Evolutionary conservation across 2,888 invertebrate species (phyloP), one percentile per base, ranked within the genome.

Genomic region (Erebia epiphron): DNA sequence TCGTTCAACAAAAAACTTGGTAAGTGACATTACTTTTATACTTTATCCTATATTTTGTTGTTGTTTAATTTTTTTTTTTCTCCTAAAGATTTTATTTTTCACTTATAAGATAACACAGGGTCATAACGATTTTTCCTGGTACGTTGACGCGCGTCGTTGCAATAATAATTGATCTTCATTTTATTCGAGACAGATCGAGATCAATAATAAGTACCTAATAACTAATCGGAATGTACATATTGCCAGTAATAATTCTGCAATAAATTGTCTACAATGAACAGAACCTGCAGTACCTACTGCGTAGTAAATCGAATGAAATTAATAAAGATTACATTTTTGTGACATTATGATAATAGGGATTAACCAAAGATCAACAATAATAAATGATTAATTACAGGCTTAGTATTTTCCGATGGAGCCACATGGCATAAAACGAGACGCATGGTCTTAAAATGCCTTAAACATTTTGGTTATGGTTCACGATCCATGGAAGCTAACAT

Each of bases 1-100:
- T 94, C 96, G 0, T 95, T 96, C 77, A 96, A 96, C 5, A 94
- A 95, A 83, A 93, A 95, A 82, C 87, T 95, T 69, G 97, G 97
- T 96, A 82, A 86, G 89, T 83, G 26, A n/a, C 14, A 35, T 60
- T 9, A 58, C 52, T 35, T 61, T 60, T 16, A 26, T 57, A 57
- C 18, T 52, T 16, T 7, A 5, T 5, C 4, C n/a, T 50, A 13
- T 50, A 50, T 50, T 50, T 50, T 50, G 1, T 54, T 54, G 50
- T n/a, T 16, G 16, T 54, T 16, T 54, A n/a, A 9, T n/a, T 52
- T 52, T n/a, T 1, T 16, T 8, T 16, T 52, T 8, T 52, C 16
- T 16, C 16, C 52, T 10, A 43, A 10, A 43, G 43, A 13, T 26
- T 1, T 21, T 57, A 13, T 26, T 14, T 49, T 13, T 50, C 10